Evolutionary conservation across 1,140 invertebrate species (phyloP), one percentile per base, ranked within the genome.

Genomic region (Drosophila sucinea): DNA sequence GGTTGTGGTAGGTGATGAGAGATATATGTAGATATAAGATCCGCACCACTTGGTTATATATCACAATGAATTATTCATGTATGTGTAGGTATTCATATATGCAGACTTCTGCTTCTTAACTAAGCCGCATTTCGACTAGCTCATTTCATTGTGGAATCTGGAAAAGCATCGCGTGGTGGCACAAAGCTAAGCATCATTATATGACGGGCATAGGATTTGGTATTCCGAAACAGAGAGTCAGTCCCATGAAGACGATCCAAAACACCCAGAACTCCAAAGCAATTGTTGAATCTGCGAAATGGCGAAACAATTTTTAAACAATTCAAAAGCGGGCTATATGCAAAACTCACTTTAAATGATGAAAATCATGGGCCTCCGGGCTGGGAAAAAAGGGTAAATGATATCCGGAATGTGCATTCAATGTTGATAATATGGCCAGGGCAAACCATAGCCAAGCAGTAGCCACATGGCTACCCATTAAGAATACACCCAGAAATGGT

Each of bases 321-420:
- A 29, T 35, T 41, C 0, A 3, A 41, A 47, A 40, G 3, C 2
- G 4, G 29, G n/a, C 7, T 27, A 17, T 17, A 17, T 17, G 10
- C 2, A 6, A 35, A 11, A 76, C 76, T 75, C 44, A 97, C 97
- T 97, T 97, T 41, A 96, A 93, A 92, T 98, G 97, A 92, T 98
- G 97, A 92, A 96, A 98, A 92, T 98, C 97, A 87, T 98, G 97
- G 1, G 96, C 96, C 92, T 98, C 97, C n/a, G 97, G 96, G 29
- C 96, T 97, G 5, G 96, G 96, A 81, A 98, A 95, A 81, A 98
- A 96, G 0, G 97, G 97, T 78, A 98, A 93, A 92, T 98, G 97
- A 84, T 98, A 98, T 4, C 97, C 97, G 55, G 96, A 97, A 87
- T 98, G 97, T 17, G 96, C 95, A 82, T 97, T 97, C 4, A 97